phyloP scores from a whole-genome alignment of 2,797 vertebrate species.

The Lutjanus argentimaculatus region DNA sequence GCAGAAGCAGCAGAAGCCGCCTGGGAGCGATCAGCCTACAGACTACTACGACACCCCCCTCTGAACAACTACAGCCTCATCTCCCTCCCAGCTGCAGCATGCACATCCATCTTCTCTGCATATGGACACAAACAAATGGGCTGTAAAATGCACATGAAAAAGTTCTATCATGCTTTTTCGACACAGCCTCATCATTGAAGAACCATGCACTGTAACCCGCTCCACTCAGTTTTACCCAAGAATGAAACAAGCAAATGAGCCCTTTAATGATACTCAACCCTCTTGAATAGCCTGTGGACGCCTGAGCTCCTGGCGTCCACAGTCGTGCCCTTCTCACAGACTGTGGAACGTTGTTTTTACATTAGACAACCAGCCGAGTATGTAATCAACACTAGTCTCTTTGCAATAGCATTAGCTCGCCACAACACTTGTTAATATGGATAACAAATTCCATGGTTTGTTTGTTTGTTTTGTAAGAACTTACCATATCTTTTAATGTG shows the following conservation, averaged over 20 bases:
- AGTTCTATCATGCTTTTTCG: slow-evolving; percentile 50
- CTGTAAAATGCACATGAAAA: slow-evolving; percentile 60
- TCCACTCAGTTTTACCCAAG: slow-evolving; percentile 48
- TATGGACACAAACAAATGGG: slow-evolving; percentile 44
- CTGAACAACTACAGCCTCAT: slow-evolving; percentile 82
- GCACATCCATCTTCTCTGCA: slow-evolving; percentile 24
- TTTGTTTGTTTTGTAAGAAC: slow-evolving; percentile 81
- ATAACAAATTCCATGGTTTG: slow-evolving; percentile 72
- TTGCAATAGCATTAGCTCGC: slow-evolving; percentile 81
- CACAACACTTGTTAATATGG: slow-evolving; percentile 77
- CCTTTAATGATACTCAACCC: slow-evolving; percentile 81
- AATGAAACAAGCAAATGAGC: slow-evolving; percentile 78
- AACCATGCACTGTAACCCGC: slow-evolving; percentile 64
- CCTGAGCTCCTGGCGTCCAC: slow-evolving; percentile 32
- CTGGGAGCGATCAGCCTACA: slow-evolving; percentile 80
- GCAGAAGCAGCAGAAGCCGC: slow-evolving; percentile 89
- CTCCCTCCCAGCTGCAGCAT: slow-evolving; percentile 42
- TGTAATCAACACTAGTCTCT: slow-evolving; percentile 85
- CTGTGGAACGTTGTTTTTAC: slow-evolving; percentile 74
- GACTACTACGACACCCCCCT: slow-evolving; percentile 96
- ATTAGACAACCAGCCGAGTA: slow-evolving; percentile 74
- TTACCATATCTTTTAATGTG: slow-evolving; percentile 86
- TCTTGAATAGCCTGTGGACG: slow-evolving; percentile 69
- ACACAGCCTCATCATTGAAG: slow-evolving; percentile 56
- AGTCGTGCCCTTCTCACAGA: slow-evolving; percentile 64